Percentiles rank a stretch among this genome's conserved stretches.
Evolutionary conservation across 2,797 vertebrate genomes (phyloP).

Genomic region (Premnoplex brunnescens): DNA sequence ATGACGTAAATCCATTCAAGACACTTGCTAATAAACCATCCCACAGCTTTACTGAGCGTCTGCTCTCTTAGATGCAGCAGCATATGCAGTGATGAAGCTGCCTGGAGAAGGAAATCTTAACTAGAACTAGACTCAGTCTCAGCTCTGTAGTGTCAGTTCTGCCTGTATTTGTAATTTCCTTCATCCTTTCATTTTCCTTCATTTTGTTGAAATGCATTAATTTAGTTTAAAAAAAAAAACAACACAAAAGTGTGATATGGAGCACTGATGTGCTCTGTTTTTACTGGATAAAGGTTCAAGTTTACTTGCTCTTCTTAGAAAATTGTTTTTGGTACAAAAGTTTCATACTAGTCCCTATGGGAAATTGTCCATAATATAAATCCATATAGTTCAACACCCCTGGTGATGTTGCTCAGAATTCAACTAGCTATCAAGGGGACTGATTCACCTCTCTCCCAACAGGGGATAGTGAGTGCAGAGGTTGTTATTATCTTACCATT

Average conservation of each 20-base stretch:
- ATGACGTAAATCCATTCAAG: not conserved
- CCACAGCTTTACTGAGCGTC: not conserved
- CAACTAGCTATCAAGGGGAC: constrained; percentile 15
- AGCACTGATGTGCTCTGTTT: not conserved
- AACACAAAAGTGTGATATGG: not conserved
- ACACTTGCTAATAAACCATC: not conserved
- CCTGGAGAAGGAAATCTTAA: not conserved
- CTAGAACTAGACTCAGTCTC: not conserved
- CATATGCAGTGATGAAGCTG: not conserved
- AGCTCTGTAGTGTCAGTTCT: not conserved
- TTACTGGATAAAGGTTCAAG: not conserved
- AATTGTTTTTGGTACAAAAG: constrained; percentile 23
- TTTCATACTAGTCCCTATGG: constrained; percentile 10
- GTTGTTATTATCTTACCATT: constrained; percentile 39
- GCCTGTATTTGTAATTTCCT: not conserved
- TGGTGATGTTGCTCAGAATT: constrained; percentile 28
- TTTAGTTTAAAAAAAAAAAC: not conserved
- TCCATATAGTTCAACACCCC: constrained; percentile 28
- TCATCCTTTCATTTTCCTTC: not conserved
- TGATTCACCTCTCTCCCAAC: constrained; percentile 38
- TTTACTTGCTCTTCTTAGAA: constrained; percentile 10
- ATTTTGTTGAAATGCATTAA: not conserved
- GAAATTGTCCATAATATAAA: constrained; percentile 38
- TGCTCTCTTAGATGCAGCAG: not conserved
- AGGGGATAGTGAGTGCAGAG: constrained; percentile 35